Base-by-base conservation (phyloP, 2,113 vertebrate species). In the Chlorocebus sabaeus region DNA sequence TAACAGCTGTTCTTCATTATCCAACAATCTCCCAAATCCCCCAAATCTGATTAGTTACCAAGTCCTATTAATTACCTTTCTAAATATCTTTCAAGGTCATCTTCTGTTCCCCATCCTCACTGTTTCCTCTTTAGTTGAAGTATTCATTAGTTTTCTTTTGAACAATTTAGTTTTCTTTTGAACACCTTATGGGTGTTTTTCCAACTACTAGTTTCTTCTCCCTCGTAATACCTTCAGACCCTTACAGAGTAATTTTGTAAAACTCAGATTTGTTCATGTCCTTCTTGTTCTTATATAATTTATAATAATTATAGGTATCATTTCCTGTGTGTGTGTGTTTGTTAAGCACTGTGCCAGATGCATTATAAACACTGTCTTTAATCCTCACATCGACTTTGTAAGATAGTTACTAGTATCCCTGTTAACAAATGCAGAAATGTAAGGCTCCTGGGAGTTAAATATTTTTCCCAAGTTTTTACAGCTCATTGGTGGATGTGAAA, bases 211-310 rank as follows among this genome's bases (percentile, higher is more conserved):
- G 1, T 79, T 91, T 84, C 5, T 96, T 94, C n/a, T 89, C 14
- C 13, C 18, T 68, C 10, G 18, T 43, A 89, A 12, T 67, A 12
- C 84, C 64, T 92, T 92, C 59, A 38, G 55, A 43, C 7, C 5
- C n/a, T 92, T 68, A 25, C 11, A 68, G 89, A 75, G 30, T n/a
- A 23, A 92, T 85, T 45, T 93, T 93, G 76, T 90, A 93, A 86
- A 90, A 48, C 10, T 43, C 32, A 87, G 43, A 93, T 79, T 57
- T 93, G 25, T 88, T 64, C 45, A 75, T 73, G 35, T 50, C 1
- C 30, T 57, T 81, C 23, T 17, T 96, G 23, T 70, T 30, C 59
- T 96, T 83, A 55, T 2, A 6, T 59, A 18, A 89, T 70, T 78
- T 87, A 95, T 40, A 18, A 72, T 88, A 52, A 72, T 87, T 8